Percentiles rank a stretch among this genome's conserved stretches.
Evolutionary conservation across 2,113 vertebrate species (phyloP).

Genomic region (Eretmochelys imbricata): DNA sequence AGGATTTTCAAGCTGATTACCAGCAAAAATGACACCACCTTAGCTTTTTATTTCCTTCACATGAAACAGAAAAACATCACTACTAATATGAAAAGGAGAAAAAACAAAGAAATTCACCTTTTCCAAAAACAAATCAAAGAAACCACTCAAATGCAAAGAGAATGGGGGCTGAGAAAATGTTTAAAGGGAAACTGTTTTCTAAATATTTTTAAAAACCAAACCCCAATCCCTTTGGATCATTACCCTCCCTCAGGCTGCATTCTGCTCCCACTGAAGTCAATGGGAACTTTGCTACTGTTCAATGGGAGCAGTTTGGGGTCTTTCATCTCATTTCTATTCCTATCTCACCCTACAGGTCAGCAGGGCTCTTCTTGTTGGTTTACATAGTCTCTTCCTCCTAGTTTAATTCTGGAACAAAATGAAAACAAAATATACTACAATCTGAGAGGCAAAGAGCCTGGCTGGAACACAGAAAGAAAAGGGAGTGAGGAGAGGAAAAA

Average conservation of each 20-base stretch:
- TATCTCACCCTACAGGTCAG: not conserved
- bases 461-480: not conserved
- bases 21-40: not conserved
- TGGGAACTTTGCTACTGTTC: not conserved
- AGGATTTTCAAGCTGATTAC: not conserved
- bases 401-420: not conserved
- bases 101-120: not conserved
- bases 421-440: not conserved
- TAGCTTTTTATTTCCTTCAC: not conserved
- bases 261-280: not conserved
- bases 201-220: not conserved
- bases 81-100: not conserved
- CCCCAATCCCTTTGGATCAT: not conserved
- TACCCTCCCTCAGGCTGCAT: not conserved
- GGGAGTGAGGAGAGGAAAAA: not conserved
- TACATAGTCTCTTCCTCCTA: not conserved
- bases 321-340: not conserved
- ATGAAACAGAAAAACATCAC: not conserved
- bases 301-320: not conserved
- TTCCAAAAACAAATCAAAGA: not conserved
- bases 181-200: not conserved
- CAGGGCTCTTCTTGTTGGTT: not conserved
- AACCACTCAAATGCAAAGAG: not conserved
- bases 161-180: not conserved
- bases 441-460: not conserved